Evolutionary conservation across 2,888 invertebrate genomes (phyloP).

Genomic region (Drosophila anceps): DNA sequence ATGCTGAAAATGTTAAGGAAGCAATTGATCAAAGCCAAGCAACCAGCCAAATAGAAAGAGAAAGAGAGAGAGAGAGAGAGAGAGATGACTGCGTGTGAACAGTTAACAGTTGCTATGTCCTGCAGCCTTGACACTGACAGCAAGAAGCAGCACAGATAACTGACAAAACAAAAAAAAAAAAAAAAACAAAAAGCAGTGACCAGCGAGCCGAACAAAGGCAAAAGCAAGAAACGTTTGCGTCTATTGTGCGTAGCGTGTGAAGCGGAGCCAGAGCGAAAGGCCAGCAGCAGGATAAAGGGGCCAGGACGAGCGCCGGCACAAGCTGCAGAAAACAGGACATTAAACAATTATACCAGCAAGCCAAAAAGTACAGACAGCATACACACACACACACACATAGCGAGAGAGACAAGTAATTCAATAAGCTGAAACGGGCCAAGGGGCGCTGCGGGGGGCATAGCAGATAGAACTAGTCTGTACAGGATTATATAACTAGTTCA

Average conservation of each 20-base stretch:
- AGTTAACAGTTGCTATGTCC: conserved; percentile 12
- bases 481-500: conserved; percentile 51
- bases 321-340: conserved; percentile 63
- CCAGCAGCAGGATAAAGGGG: conserved; percentile 10
- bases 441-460: conserved; percentile 9
- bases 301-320: conserved; percentile 23
- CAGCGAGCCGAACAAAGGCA: conserved; percentile 12
- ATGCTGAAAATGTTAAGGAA: neutral
- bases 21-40: conserved; percentile 5
- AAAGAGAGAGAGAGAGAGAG: neutral
- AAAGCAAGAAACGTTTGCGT: conserved; percentile 10
- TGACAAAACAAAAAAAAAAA: neutral
- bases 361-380: conserved; percentile 22
- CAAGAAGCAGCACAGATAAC: neutral
- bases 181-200: neutral
- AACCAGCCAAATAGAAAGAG: neutral
- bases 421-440: conserved; percentile 51
- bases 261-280: conserved; percentile 2
- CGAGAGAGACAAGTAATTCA: conserved; percentile 56
- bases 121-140: conserved; percentile 4
- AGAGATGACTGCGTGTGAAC: conserved; percentile 3
- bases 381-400: conserved; percentile 24
- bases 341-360: conserved; percentile 60
- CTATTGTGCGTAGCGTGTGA: conserved; percentile 52
- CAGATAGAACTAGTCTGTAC: conserved; percentile 53